Evolutionary conservation across 1,140 invertebrate species (phyloP), one percentile per base, ranked within the genome.

Genomic region (Leptopilina boulardi): DNA sequence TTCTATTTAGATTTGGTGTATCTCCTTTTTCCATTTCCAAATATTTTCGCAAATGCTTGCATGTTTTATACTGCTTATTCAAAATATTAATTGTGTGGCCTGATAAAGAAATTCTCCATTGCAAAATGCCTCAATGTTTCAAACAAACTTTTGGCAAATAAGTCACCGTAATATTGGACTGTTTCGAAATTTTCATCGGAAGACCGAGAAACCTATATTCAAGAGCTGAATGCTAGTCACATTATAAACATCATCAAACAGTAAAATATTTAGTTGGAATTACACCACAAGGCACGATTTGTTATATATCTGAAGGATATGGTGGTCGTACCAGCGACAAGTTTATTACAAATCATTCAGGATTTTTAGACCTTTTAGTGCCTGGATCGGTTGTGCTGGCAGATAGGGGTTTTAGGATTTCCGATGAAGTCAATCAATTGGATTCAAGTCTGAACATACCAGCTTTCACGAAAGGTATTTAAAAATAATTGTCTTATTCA

Each of bases 221-320:
- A 8, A 30, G 56, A 15, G 59, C 70, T 19, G 30, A 73, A 18
- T 19, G 72, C 41, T 77, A 47, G 44, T 86, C 85, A n/a, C 30
- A 76, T 10, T 82, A 82, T 47, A 84, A 86, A 73, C 30, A 75
- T 21, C 34, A 56, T 26, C 47, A 76, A 66, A 84, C 85, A 10
- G 41, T 79, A 0, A 89, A 88, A 70, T 83, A 82, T 77, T 73
- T 89, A 11, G 77, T 88, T 19, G 86, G 78, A 21, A 86, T 84
- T 54, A 83, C 84, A 26, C 86, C 86, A 26, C 81, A 83, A 71
- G 87, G 86, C 13, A 74, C 77, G 23, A 81, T 88, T n/a, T 82
- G 76, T 54, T 88, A 77, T 76, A 72, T 87, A 15, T 87, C 87
- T 11, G 77, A 82, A 77, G 77, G 79, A n/a, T 87, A 77, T 74